These are phyloP conservation scores for Himalopsyche kuldschensis DNA, from an alignment of 2,888 invertebrate species.

Conservation along the genomic window DNA sequence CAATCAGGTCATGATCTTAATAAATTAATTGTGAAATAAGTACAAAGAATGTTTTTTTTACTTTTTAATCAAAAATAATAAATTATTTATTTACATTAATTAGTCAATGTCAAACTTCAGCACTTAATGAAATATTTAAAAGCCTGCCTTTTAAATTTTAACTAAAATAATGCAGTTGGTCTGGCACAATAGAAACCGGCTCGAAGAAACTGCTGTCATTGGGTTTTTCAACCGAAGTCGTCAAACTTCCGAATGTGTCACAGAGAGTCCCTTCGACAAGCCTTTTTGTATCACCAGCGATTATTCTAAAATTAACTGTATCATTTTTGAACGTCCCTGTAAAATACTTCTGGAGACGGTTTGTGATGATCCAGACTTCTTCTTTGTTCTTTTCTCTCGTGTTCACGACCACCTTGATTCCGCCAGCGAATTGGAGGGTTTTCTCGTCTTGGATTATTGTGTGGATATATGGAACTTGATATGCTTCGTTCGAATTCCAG, in stretches of 20 bases:
- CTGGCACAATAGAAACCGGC: not conserved
- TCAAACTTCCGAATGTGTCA: not conserved
- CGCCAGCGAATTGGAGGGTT: slow-evolving; percentile 63
- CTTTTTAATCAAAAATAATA: too few species aligned
- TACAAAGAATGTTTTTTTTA: too few species aligned
- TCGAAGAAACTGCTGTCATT: not conserved
- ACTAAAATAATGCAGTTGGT: not conserved
- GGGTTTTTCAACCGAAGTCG: not conserved
- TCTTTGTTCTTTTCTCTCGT: slow-evolving; percentile 46
- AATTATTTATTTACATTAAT: too few species aligned
- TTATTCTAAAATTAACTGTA: not conserved
- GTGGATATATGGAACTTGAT: slow-evolving; percentile 51
- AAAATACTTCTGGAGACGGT: slow-evolving; percentile 54
- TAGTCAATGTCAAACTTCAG: too few species aligned
- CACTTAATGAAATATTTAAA: too few species aligned
- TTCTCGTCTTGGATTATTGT: slow-evolving; percentile 53
- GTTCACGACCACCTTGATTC: slow-evolving; percentile 57
- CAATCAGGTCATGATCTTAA: too few species aligned
- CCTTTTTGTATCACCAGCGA: not conserved
- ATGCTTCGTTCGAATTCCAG: slow-evolving; percentile 56
- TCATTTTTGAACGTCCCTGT: not conserved
- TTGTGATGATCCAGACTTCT: slow-evolving; percentile 59
- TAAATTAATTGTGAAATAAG: too few species aligned
- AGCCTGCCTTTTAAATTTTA: too few species aligned
- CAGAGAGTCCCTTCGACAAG: not conserved